Percentiles rank a stretch among this genome's conserved stretches.
These are phyloP conservation scores for Apotomis betuletana DNA, from an alignment of 2,888 invertebrate genomes.

Conservation along the genomic window DNA sequence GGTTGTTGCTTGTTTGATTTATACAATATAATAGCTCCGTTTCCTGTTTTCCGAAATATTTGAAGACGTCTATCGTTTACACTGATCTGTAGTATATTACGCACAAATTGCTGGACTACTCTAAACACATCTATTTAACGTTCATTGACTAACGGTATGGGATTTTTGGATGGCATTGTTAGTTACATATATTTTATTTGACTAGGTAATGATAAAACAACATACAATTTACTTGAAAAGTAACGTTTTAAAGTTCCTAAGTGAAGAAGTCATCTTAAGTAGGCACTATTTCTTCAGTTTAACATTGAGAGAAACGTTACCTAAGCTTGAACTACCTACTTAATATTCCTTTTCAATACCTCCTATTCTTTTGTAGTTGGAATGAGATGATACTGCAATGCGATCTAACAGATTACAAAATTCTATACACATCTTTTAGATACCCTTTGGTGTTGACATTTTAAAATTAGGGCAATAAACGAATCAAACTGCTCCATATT, in stretches of 20 bases:
- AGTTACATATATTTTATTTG: no score
- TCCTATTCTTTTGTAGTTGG: conserved; percentile 24
- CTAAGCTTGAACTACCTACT: conserved; percentile 19
- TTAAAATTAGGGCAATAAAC: no score
- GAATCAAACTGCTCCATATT: no score
- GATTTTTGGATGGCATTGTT: no score
- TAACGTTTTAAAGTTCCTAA: neutral
- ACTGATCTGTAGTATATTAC: neutral
- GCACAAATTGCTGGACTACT: neutral
- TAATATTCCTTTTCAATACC: conserved; percentile 20
- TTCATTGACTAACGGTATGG: no score
- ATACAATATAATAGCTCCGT: neutral
- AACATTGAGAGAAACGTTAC: conserved; percentile 18
- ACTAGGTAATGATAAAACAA: no score
- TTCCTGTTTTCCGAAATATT: neutral
- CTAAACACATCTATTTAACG: no score
- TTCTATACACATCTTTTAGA: neutral
- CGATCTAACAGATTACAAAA: conserved; percentile 12
- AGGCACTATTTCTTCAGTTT: conserved; percentile 20
- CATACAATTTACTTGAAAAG: no score
- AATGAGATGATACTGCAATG: conserved; percentile 31
- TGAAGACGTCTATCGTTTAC: neutral
- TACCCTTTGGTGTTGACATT: no score
- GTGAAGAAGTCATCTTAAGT: conserved; percentile 4
- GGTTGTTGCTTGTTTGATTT: conserved; percentile 3